These are phyloP conservation scores for Rhysida immarginata DNA, from an alignment of 1,140 invertebrate genomes.

Conservation along the genomic window DNA sequence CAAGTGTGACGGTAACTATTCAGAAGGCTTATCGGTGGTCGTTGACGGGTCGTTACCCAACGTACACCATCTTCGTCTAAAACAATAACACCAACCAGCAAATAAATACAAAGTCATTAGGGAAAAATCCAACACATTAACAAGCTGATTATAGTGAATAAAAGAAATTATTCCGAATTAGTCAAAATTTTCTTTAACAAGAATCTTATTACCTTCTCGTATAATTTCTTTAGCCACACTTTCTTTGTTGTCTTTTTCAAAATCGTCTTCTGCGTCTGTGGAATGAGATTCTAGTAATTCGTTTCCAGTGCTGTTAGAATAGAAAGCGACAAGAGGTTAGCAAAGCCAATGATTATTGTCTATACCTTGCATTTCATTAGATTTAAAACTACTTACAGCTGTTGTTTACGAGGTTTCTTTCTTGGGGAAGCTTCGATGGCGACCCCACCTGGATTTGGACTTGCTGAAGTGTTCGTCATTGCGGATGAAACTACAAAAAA, in stretches of 20 bases:
- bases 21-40: constrained; percentile 30
- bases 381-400: constrained; percentile 46
- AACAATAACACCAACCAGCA: constrained; percentile 10
- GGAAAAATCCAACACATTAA: too few species aligned
- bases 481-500: too few species aligned
- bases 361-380: too few species aligned
- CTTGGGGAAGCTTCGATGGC: constrained; percentile 47
- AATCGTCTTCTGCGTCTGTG: constrained; percentile 49
- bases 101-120: too few species aligned
- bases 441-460: too few species aligned
- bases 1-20: constrained; percentile 38
- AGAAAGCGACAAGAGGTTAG: constrained; percentile 6
- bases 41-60: constrained; percentile 26
- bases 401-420: constrained; percentile 60
- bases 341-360: neutral
- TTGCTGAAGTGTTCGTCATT: too few species aligned
- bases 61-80: constrained; percentile 29
- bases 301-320: constrained; percentile 42
- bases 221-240: constrained; percentile 27
- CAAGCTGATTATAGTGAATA: too few species aligned
- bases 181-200: neutral
- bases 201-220: constrained; percentile 11
- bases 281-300: constrained; percentile 44
- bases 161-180: too few species aligned
- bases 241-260: constrained; percentile 41